Base-by-base conservation (phyloP, 2,113 vertebrate genomes). In the Himantopus leucocephalus region DNA sequence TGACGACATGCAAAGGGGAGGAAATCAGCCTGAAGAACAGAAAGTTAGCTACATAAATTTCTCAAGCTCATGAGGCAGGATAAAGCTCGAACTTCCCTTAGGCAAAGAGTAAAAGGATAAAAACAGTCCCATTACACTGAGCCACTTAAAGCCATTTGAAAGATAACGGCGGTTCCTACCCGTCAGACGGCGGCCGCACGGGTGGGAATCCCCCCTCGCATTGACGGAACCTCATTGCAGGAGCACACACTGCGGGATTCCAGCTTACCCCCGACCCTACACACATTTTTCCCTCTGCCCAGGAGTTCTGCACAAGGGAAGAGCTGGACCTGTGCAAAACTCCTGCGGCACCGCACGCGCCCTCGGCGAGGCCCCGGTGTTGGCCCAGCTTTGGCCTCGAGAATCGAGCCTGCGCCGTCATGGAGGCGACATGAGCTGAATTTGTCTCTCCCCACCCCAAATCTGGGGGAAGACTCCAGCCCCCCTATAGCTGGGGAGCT, bases 401-500 rank as follows among this genome's bases (percentile, higher is more conserved):
- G 45, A 32, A 24, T 16, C 7, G 0, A 60, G 27, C 39, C 27
- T 32, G n/a, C 1, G 2, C 12, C 34, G 3, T 5, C 2, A 0
- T 18, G 41, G 29, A 39, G 45, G 35, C 45, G 17, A 39, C 23
- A 12, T 1, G 19, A 12, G 48, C 45, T 83, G 43, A 41, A 55
- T 53, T 70, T 64, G 24, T 39, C 27, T 55, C 41, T 41, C 23
- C 35, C 6, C 14, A 62, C 6, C 5, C 18, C 5, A 1, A 60
- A 62, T 29, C 21, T 5, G 37, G 39, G 60, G 24, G 10, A 58
- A 78, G 41, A 35, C 7, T 24, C 20, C 77, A 73, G 27, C 15
- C 19, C 9, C 32, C 3, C 14, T 10, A 1, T 10, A 63, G 23
- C 55, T 29, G 34, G 34, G 47, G 48, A 75, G 43, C 41, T 81